A percentile compares a stretch with the other conserved stretches of the same genome.
phyloP scores from a whole-genome alignment of 1,140 invertebrate genomes.

The Drosophila malerkotliana region DNA sequence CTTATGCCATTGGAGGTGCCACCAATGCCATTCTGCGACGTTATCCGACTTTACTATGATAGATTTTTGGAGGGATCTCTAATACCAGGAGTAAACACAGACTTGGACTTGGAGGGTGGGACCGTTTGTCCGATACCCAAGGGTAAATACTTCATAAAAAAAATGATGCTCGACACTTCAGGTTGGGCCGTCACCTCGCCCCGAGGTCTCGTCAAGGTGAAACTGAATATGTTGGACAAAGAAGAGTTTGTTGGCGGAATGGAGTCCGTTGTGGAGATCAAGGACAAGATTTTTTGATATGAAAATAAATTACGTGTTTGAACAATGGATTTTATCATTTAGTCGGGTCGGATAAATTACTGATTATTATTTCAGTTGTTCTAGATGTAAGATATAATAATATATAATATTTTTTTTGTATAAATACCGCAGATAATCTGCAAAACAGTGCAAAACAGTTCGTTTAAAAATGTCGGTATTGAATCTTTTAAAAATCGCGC shows the following conservation, averaged over 20 bases:
- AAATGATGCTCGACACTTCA: slow-evolving; percentile 24
- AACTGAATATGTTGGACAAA: neutral
- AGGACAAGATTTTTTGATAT: neutral
- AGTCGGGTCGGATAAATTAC: no score
- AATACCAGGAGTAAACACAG: slow-evolving; percentile 15
- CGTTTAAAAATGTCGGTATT: neutral
- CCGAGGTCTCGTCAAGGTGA: slow-evolving; percentile 28
- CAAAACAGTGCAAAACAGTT: neutral
- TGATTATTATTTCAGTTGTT: neutral
- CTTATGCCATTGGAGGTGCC: slow-evolving; percentile 31
- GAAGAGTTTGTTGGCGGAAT: slow-evolving; percentile 8
- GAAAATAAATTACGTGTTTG: neutral
- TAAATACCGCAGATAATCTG: neutral
- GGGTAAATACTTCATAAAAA: slow-evolving; percentile 38
- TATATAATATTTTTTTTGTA: neutral
- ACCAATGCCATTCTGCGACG: slow-evolving; percentile 12
- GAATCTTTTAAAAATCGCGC: neutral
- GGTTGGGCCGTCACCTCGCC: slow-evolving; percentile 34
- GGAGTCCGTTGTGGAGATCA: slow-evolving; percentile 13
- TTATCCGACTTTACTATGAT: slow-evolving; percentile 21
- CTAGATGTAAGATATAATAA: neutral
- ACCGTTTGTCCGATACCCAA: slow-evolving; percentile 20
- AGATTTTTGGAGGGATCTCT: slow-evolving; percentile 28
- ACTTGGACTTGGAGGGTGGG: slow-evolving; percentile 31
- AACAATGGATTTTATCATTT: neutral